phyloP scores from a whole-genome alignment of 2,113 vertebrate species.

The Aptenodytes patagonicus region DNA sequence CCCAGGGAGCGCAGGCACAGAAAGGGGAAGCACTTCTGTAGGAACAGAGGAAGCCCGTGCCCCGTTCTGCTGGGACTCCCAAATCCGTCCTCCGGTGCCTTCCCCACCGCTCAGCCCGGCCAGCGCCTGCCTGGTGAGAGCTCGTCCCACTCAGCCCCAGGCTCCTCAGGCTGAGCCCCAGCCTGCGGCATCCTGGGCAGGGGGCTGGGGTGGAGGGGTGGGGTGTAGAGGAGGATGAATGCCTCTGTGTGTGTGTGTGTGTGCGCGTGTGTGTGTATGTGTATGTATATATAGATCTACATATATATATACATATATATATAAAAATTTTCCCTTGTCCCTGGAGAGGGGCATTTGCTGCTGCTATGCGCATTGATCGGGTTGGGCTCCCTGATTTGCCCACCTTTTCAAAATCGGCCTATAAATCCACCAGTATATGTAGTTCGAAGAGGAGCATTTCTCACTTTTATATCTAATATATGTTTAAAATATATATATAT shows the following conservation, averaged over 20 bases:
- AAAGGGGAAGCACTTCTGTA: neutral
- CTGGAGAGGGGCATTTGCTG: slow-evolving; percentile 21
- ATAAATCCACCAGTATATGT: neutral
- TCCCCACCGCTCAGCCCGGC: fast-evolving
- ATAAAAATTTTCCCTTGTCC: neutral
- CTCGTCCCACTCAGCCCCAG: fast-evolving
- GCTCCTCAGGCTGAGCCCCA: neutral
- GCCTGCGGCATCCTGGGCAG: neutral
- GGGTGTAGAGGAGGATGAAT: fast-evolving
- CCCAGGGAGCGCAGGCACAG: neutral
- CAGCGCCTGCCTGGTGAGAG: fast-evolving
- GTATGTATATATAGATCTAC: neutral
- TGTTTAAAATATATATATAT: neutral
- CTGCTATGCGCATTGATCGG: neutral
- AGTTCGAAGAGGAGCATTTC: slow-evolving; percentile 5
- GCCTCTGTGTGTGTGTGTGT: neutral
- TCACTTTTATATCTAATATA: slow-evolving; percentile 62
- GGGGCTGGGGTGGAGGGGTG: neutral
- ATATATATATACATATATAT: neutral
- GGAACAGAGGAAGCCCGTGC: fast-evolving
- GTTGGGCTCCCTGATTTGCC: neutral
- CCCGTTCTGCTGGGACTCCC: neutral
- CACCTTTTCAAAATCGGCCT: neutral
- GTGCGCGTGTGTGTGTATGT: neutral
- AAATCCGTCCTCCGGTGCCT: neutral